These are phyloP conservation scores for Nephrocerus scutellatus DNA, from an alignment of 2,888 invertebrate species.

Conservation along the genomic window DNA sequence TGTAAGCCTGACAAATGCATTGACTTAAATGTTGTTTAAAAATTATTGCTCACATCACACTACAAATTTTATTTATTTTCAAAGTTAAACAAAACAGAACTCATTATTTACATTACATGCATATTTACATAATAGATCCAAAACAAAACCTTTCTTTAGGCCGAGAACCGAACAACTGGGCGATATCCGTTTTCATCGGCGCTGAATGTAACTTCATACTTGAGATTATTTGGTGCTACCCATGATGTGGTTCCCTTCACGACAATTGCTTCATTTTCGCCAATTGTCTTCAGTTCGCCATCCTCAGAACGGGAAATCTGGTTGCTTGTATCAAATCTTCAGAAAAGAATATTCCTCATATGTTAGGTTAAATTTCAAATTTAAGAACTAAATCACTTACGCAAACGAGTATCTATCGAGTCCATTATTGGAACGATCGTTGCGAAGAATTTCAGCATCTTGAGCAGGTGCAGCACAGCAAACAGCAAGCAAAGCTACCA, in stretches of 20 bases:
- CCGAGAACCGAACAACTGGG: too few relatives aligned
- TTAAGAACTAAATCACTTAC: conserved; percentile 40
- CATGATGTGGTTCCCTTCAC: conserved; percentile 57
- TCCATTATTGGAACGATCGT: conserved; percentile 52
- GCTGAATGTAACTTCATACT: conserved; percentile 47
- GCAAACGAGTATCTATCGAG: conserved; percentile 55
- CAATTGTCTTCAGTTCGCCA: conserved; percentile 42
- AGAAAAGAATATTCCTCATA: background rate
- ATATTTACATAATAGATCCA: too few relatives aligned
- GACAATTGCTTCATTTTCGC: conserved; percentile 50
- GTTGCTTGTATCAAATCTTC: conserved; percentile 49
- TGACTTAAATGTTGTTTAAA: too few relatives aligned
- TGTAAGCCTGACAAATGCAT: too few relatives aligned
- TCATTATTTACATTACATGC: too few relatives aligned
- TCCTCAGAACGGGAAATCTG: conserved; percentile 46
- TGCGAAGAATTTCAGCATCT: conserved; percentile 32
- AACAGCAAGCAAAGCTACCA: conserved; percentile 23
- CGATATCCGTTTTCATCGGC: conserved; percentile 54
- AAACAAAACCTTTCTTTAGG: too few relatives aligned
- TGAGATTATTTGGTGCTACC: conserved; percentile 51
- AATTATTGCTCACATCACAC: too few relatives aligned
- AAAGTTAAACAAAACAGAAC: too few relatives aligned
- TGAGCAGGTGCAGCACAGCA: conserved; percentile 25
- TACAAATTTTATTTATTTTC: too few relatives aligned
- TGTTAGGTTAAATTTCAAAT: background rate